Base-by-base conservation (phyloP, 2,888 invertebrate genomes). In the Frankliniella intonsa region DNA sequence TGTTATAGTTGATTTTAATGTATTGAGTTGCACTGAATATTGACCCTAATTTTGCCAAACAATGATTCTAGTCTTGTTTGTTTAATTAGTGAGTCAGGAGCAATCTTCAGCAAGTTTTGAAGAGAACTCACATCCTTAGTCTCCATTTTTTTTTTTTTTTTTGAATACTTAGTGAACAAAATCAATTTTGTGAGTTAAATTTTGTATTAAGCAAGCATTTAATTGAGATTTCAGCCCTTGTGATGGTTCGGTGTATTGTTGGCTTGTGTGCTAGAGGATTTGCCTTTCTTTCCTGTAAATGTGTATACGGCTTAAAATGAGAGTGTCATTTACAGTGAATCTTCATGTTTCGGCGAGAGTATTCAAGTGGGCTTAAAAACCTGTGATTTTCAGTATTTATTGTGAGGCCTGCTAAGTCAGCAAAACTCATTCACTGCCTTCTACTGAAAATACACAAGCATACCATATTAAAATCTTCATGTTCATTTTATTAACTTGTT, bases 41-140 rank as follows among this genome's bases (percentile, higher is more conserved):
- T 76, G 69, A 76, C 69, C 69, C 69, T 76, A 76, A 76, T 76
- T 76, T 76, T 76, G 69, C 69, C 69, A 76, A 76, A 76, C 69
- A 76, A 76, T 76, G 69, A 22, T 76, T 38, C 69, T 76, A 76
- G 69, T 76, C 69, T 76, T 76, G 69, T 76, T 76, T 76, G 69
- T 76, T 76, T 25, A 76, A 76, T 76, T 76, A 25, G 69, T 22
- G 69, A 25, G 69, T 76, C 69, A 25, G 69, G 22, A 76, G 9
- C 12, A 76, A 25, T 76, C 25, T 12, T 76, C 12, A 76, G 25
- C 25, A 76, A 25, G 22, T 25, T 12, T 76, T 10, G 25, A 76
- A 25, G 69, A 76, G 5, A 76, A 76, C 38, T 38, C 38, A 38
- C 38, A 38, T 38, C 5, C 38, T 3, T 38, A 38, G 38, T 38